Conservation (phyloP, 2,888 invertebrate genomes). For the Tenthredo notha region DNA sequence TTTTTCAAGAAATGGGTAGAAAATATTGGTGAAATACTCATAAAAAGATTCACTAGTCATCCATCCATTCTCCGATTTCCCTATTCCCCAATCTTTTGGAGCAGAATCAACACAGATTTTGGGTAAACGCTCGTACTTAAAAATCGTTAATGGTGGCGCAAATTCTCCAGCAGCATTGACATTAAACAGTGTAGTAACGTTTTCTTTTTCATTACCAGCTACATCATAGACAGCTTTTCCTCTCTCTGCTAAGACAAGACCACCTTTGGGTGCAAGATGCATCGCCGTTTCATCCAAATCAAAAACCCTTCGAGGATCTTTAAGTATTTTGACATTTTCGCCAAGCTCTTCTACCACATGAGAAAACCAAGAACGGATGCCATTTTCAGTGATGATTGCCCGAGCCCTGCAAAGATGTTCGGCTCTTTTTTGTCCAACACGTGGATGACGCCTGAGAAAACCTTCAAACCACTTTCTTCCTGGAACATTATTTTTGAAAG, state of each 20-base stretch:
- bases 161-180: no score
- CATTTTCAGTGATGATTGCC: no score
- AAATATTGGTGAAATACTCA: constrained; percentile 64
- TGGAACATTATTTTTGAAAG: no score
- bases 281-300: constrained; percentile 65
- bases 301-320: constrained; percentile 61
- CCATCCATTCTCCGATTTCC: constrained; percentile 64
- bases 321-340: constrained; percentile 52
- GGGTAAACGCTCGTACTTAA: no score
- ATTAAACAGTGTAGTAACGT: constrained; percentile 56
- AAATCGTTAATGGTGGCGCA: no score
- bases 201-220: constrained; percentile 60
- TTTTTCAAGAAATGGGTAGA: constrained; percentile 61
- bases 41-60: constrained; percentile 64
- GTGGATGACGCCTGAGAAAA: no score
- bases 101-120: no score
- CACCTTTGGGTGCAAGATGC: constrained; percentile 59
- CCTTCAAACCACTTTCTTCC: no score
- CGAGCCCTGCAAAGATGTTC: no score
- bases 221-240: constrained; percentile 57
- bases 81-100: constrained; percentile 52
- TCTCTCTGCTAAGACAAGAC: constrained; percentile 59
- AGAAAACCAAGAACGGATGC: no score
- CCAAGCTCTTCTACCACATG: background rate
- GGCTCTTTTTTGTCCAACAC: no score